Percentiles rank a stretch among this genome's conserved stretches.
These are phyloP conservation scores for Drosophila nr. medialis DNA, from an alignment of 2,888 invertebrate genomes.

Conservation along the genomic window DNA sequence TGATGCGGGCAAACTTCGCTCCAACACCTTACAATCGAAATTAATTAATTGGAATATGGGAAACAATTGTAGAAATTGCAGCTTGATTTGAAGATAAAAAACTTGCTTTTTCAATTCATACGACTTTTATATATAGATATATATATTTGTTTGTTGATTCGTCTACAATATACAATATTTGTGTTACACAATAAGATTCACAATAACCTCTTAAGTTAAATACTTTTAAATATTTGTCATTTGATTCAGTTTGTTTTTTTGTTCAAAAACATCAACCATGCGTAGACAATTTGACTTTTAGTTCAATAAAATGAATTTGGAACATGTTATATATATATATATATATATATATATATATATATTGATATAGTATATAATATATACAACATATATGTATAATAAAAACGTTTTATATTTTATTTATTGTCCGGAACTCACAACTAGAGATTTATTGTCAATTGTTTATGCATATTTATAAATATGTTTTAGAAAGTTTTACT, in stretches of 20 bases:
- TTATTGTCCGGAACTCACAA: conserved; percentile 73
- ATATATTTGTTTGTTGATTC: conserved; percentile 9
- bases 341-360: conserved; percentile 6
- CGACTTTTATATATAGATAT: conserved; percentile 13
- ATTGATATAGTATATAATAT: conserved; percentile 14
- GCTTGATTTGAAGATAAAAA: background rate
- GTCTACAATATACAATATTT: conserved; percentile 59
- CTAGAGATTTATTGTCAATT: conserved; percentile 54
- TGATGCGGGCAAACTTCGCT: too few species aligned
- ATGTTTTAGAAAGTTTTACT: background rate
- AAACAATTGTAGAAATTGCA: background rate
- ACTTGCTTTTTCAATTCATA: conserved; percentile 8
- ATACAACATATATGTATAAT: conserved; percentile 28
- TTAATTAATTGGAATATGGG: background rate
- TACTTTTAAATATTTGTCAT: conserved; percentile 28
- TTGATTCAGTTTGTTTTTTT: too few species aligned
- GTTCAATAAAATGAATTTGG: conserved; percentile 20
- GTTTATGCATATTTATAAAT: conserved; percentile 7
- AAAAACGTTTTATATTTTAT: conserved; percentile 23
- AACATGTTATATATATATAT: conserved; percentile 15
- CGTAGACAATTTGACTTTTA: conserved; percentile 61
- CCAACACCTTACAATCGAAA: background rate
- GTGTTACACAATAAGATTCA: conserved; percentile 58
- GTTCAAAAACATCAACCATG: conserved; percentile 70
- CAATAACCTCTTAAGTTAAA: conserved; percentile 43